These are phyloP conservation scores for Gonocerus acuteangulatus DNA, from an alignment of 2,888 invertebrate species.

Conservation along the genomic window DNA sequence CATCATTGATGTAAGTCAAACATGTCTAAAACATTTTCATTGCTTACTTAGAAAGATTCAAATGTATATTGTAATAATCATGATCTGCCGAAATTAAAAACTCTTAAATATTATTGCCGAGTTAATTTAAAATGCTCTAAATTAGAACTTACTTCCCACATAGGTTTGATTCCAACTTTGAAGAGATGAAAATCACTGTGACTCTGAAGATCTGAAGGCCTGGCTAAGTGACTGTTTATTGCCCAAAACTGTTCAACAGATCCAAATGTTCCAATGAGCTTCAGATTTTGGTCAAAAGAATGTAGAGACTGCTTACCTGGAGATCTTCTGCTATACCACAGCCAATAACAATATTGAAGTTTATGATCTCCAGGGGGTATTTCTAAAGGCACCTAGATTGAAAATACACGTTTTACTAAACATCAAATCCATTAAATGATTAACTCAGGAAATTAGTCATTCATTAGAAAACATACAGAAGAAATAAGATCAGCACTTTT, in stretches of 20 bases:
- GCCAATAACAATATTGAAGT: slow-evolving; percentile 85
- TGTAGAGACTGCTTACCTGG: slow-evolving; percentile 52
- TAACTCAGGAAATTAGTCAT: background rate
- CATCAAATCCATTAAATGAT: background rate
- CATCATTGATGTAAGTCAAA: no score
- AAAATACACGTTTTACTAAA: slow-evolving; percentile 20
- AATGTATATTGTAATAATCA: no score
- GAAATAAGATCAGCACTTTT: slow-evolving; percentile 43
- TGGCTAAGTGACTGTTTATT: slow-evolving; percentile 81
- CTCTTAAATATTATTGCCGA: no score
- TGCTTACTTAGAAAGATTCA: no score
- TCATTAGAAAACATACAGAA: slow-evolving; percentile 40
- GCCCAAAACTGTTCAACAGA: slow-evolving; percentile 98
- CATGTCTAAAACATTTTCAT: no score
- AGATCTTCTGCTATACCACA: slow-evolving; percentile 72
- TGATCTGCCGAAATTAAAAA: no score
- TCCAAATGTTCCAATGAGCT: slow-evolving; percentile 77
- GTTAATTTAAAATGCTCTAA: no score
- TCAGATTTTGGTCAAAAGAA: slow-evolving; percentile 69
- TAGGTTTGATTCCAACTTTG: slow-evolving; percentile 95
- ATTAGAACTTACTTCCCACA: slow-evolving; percentile 76
- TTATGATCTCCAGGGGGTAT: slow-evolving; percentile 82
- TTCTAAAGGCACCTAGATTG: slow-evolving; percentile 54
- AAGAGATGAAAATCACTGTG: slow-evolving; percentile 94
- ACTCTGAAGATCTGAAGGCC: slow-evolving; percentile 82